phyloP scores from a whole-genome alignment of 1,140 invertebrate genomes.

The Hypothenemus hampei region DNA sequence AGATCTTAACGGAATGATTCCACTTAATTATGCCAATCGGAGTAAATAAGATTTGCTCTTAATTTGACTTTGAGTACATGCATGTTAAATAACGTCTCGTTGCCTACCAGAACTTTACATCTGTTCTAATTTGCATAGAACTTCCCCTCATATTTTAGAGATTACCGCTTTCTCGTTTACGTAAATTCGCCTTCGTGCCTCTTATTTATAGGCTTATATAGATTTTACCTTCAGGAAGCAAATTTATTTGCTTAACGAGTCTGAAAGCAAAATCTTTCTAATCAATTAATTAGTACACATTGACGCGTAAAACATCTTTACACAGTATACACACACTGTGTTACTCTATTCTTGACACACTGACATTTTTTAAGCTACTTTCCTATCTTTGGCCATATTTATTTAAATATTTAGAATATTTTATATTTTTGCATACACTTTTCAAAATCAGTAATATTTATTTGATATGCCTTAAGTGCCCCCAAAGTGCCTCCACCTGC shows the following conservation, averaged over 20 bases:
- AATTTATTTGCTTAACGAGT: neutral
- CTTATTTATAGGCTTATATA: conserved; percentile 4
- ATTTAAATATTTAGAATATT: too few species aligned
- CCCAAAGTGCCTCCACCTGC: too few species aligned
- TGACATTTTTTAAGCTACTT: too few species aligned
- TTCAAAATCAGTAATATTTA: too few species aligned
- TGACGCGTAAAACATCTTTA: neutral
- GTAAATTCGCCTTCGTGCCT: neutral
- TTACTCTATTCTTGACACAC: too few species aligned
- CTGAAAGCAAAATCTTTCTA: neutral
- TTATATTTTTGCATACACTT: too few species aligned
- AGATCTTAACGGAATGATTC: neutral
- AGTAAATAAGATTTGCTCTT: neutral
- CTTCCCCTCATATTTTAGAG: neutral
- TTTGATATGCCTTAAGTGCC: too few species aligned
- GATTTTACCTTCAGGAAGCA: neutral
- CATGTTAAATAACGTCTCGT: neutral
- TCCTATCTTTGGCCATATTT: too few species aligned
- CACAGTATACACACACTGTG: too few species aligned
- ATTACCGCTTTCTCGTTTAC: neutral
- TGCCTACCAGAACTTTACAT: too few species aligned
- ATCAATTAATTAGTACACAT: conserved; percentile 1
- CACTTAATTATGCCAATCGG: neutral
- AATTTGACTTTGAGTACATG: neutral
- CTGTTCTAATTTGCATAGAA: conserved; percentile 9